Conservation (phyloP, 2,113 vertebrate genomes). For the Lepus timidus region DNA sequence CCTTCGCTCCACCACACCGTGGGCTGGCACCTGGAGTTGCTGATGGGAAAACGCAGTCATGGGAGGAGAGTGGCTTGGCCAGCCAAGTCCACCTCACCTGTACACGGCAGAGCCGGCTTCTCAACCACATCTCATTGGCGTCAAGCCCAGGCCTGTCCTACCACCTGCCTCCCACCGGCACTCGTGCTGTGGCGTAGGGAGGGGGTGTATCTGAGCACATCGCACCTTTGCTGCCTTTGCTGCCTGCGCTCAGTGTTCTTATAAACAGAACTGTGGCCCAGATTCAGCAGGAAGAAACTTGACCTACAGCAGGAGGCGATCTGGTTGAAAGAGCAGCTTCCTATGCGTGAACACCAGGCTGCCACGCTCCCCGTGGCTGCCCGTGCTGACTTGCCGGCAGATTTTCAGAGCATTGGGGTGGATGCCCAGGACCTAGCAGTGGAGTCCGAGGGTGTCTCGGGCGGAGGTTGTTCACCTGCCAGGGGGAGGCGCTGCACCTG, state of each 20-base stretch:
- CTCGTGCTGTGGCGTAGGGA: not conserved
- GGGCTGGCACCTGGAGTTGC: not conserved
- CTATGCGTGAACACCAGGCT: not conserved
- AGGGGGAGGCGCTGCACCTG: not conserved
- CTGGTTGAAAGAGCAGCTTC: not conserved
- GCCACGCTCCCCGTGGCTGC: accelerated
- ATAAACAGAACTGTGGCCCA: not conserved
- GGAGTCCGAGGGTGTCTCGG: not conserved
- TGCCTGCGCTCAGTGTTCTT: not conserved
- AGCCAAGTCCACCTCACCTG: not conserved
- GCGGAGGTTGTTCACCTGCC: not conserved
- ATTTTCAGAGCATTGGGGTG: not conserved
- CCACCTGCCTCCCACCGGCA: not conserved
- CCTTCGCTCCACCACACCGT: not conserved
- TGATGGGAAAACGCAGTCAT: not conserved
- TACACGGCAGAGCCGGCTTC: not conserved
- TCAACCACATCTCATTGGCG: not conserved
- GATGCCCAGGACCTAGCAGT: accelerated
- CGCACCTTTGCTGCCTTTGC: not conserved
- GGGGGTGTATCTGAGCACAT: not conserved
- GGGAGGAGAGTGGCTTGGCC: not conserved
- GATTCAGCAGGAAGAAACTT: not conserved
- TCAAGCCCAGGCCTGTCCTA: not conserved
- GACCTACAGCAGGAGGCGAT: not conserved
- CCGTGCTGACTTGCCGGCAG: too few relatives aligned